These are phyloP conservation scores for Drosophila nebulosa DNA, from an alignment of 1,140 invertebrate species.

Conservation along the genomic window DNA sequence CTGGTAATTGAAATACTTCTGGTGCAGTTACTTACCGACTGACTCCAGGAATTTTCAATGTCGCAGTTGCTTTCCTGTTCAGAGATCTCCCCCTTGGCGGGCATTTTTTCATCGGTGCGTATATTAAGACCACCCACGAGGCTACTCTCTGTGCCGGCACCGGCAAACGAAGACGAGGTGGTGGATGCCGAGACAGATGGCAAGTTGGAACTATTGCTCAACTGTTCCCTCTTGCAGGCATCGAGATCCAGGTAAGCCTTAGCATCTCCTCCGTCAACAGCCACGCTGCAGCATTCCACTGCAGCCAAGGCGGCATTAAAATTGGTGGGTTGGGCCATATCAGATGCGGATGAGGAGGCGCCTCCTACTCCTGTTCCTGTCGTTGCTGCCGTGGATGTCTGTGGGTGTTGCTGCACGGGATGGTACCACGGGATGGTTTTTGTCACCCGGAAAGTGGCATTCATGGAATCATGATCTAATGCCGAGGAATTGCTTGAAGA, in stretches of 20 bases:
- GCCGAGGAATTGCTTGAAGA: conserved; percentile 66
- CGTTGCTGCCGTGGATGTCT: conserved; percentile 10
- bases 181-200: conserved; percentile 61
- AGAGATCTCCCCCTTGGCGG: conserved; percentile 89
- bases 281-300: conserved; percentile 63
- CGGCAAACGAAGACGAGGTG: conserved; percentile 70
- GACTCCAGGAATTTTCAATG: conserved; percentile 86
- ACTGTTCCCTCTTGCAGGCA: conserved; percentile 72
- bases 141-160: conserved; percentile 69
- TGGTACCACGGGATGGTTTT: conserved; percentile 58
- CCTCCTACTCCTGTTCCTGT: conserved; percentile 6
- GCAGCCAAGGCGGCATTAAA: conserved; percentile 63
- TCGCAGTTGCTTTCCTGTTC: conserved; percentile 91
- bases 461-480: conserved; percentile 67
- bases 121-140: conserved; percentile 85
- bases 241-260: conserved; percentile 73
- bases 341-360: conserved; percentile 14
- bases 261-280: conserved; percentile 58
- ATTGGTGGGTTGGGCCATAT: conserved; percentile 57
- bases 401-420: conserved; percentile 21
- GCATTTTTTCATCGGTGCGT: conserved; percentile 91
- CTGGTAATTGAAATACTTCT: no score
- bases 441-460: conserved; percentile 55
- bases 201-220: conserved; percentile 61
- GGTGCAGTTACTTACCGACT: conserved; percentile 73